Conservation (phyloP, 2,888 invertebrate species). For the Temnothorax rugatulus region DNA sequence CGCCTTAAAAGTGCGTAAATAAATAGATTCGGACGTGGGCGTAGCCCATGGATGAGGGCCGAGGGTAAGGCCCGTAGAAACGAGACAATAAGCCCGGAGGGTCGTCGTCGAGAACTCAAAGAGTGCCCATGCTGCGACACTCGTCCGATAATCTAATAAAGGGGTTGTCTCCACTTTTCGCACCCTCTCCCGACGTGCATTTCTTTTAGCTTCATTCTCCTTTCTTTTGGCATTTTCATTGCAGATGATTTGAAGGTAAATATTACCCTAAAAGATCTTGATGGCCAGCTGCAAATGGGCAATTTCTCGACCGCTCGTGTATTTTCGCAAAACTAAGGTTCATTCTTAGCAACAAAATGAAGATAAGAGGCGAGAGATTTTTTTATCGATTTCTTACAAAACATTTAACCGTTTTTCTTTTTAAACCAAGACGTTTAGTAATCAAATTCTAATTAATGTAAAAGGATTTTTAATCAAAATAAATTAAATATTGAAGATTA, state of each 20-base stretch:
- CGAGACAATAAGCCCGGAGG: slow-evolving; percentile 82
- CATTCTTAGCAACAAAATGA: background rate
- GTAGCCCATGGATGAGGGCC: slow-evolving; percentile 53
- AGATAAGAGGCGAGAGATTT: background rate
- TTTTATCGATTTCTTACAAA: slow-evolving; percentile 7
- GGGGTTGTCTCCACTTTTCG: slow-evolving; percentile 80
- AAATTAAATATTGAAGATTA: background rate
- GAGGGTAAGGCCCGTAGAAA: slow-evolving; percentile 71
- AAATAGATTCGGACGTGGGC: slow-evolving; percentile 81
- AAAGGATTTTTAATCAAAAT: background rate
- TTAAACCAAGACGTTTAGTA: background rate
- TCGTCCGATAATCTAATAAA: slow-evolving; percentile 85
- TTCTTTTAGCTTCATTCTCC: slow-evolving; percentile 62
- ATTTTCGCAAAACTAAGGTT: slow-evolving; percentile 1
- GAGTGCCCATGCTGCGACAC: slow-evolving; percentile 80
- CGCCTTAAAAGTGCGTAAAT: slow-evolving; percentile 84
- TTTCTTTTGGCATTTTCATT: slow-evolving; percentile 49
- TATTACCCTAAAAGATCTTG: slow-evolving; percentile 81
- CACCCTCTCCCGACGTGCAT: slow-evolving; percentile 58
- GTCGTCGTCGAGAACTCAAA: slow-evolving; percentile 78
- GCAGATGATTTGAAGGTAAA: slow-evolving; percentile 79
- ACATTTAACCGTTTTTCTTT: background rate
- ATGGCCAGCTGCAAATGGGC: slow-evolving; percentile 66
- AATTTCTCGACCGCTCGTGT: slow-evolving; percentile 53
- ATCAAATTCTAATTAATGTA: background rate